Evolutionary conservation across 2,888 invertebrate species (phyloP).

Genomic region (Drosophila lacicola): DNA sequence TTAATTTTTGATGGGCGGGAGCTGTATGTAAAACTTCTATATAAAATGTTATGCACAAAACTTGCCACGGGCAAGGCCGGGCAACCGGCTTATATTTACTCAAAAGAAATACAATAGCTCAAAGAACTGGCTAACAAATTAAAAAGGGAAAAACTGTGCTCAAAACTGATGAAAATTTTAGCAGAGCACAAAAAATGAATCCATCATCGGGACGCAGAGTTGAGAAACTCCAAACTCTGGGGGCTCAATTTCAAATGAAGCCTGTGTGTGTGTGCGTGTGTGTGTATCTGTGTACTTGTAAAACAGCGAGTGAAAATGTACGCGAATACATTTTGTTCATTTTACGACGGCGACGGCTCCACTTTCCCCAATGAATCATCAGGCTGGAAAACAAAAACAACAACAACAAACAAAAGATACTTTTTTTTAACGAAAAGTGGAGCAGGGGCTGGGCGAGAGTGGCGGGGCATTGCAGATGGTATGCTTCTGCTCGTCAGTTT

Average conservation of each 20-base stretch:
- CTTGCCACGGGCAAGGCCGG: background rate
- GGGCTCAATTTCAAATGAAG: slow-evolving; percentile 19
- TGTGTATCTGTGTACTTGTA: slow-evolving; percentile 24
- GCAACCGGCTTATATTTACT: too few species aligned
- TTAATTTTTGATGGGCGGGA: too few species aligned
- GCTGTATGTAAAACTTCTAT: too few species aligned
- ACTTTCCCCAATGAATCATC: slow-evolving; percentile 77
- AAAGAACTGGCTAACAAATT: background rate
- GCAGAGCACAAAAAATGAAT: slow-evolving; percentile 26
- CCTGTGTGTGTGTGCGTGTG: slow-evolving; percentile 14
- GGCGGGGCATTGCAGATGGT: slow-evolving; percentile 28
- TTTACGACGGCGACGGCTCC: slow-evolving; percentile 61
- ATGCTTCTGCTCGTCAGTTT: slow-evolving; percentile 82
- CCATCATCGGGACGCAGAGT: slow-evolving; percentile 62
- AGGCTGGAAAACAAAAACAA: slow-evolving; percentile 50
- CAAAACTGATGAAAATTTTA: slow-evolving; percentile 14
- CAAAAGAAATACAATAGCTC: background rate
- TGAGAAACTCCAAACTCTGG: slow-evolving; percentile 53
- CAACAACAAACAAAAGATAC: slow-evolving; percentile 29
- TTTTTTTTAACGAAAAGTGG: slow-evolving; percentile 18
- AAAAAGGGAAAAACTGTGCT: background rate
- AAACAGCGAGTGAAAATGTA: slow-evolving; percentile 11
- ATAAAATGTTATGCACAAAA: too few species aligned
- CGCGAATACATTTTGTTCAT: slow-evolving; percentile 52
- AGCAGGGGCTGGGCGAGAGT: background rate